phyloP scores from a whole-genome alignment of 2,113 vertebrate species.

The Macrotus californicus region DNA sequence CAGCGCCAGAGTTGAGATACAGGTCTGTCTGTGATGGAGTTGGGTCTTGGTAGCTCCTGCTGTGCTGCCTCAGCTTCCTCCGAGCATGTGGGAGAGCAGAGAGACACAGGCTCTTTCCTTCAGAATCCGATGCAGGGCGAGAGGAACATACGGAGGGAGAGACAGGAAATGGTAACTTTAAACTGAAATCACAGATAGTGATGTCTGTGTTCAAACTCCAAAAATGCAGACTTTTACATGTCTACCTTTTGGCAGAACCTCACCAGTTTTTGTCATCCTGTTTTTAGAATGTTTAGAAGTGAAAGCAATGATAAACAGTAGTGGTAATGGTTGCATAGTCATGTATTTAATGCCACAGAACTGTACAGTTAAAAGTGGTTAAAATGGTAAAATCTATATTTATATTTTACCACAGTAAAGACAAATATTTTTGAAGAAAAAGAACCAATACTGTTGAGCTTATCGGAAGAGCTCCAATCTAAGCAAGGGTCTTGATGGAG shows the following conservation, averaged over 20 bases:
- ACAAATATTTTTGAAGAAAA: background rate
- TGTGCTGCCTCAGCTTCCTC: background rate
- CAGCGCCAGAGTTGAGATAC: background rate
- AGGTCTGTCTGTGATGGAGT: background rate
- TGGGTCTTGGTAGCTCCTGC: background rate
- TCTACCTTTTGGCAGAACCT: background rate
- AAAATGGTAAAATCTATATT: background rate
- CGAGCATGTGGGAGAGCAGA: background rate
- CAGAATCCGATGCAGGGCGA: rapidly evolving
- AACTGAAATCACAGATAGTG: background rate
- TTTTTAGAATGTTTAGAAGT: background rate
- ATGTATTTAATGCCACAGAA: background rate
- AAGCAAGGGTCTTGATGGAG: background rate
- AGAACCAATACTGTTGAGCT: background rate
- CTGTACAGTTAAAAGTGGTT: background rate
- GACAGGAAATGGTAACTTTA: background rate
- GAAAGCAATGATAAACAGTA: background rate
- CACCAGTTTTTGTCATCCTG: background rate
- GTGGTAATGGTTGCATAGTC: background rate
- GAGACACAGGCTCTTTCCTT: background rate
- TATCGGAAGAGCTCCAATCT: background rate
- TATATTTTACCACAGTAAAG: background rate
- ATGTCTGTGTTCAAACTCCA: background rate
- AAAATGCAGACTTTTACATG: background rate
- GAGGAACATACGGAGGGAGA: background rate